Evolutionary conservation across 2,113 vertebrate genomes (phyloP).

Genomic region (Leucoraja erinaceus): DNA sequence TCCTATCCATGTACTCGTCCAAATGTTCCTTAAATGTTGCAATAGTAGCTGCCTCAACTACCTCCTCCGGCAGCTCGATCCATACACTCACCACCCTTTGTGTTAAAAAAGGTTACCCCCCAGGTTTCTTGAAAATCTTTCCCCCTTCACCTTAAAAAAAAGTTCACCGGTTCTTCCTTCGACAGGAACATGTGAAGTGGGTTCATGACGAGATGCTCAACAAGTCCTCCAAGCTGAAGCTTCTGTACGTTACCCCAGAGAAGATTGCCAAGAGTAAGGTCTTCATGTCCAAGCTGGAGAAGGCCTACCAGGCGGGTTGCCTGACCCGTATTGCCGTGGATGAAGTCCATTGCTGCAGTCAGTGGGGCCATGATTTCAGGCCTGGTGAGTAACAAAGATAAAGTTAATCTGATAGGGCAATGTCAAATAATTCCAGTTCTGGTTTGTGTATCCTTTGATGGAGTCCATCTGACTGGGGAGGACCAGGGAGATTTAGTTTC

Average conservation of each 20-base stretch:
- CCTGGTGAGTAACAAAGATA: conserved; percentile 61
- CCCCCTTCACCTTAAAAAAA: too few relatives aligned
- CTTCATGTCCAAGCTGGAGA: conserved; percentile 92
- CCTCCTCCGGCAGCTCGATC: too few relatives aligned
- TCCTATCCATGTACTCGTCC: too few relatives aligned
- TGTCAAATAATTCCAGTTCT: neutral
- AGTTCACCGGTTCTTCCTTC: neutral
- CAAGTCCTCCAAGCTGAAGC: conserved; percentile 64
- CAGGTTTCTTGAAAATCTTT: too few relatives aligned
- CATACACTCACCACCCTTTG: too few relatives aligned
- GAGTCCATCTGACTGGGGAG: neutral
- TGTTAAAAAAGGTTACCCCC: too few relatives aligned
- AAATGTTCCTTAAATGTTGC: too few relatives aligned
- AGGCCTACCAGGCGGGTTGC: conserved; percentile 72
- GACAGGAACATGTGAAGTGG: conserved; percentile 78
- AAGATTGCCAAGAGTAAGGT: conserved; percentile 96
- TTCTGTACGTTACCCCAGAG: conserved; percentile 92
- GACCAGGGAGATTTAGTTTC: neutral
- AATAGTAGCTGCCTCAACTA: too few relatives aligned
- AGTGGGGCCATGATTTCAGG: conserved; percentile 97
- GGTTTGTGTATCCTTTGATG: neutral
- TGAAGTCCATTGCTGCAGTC: conserved; percentile 96
- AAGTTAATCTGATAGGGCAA: neutral
- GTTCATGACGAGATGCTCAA: conserved; percentile 74
- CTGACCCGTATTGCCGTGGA: conserved; percentile 81